Base-by-base conservation (phyloP, 2,113 vertebrate genomes). In the Pteronura brasiliensis region DNA sequence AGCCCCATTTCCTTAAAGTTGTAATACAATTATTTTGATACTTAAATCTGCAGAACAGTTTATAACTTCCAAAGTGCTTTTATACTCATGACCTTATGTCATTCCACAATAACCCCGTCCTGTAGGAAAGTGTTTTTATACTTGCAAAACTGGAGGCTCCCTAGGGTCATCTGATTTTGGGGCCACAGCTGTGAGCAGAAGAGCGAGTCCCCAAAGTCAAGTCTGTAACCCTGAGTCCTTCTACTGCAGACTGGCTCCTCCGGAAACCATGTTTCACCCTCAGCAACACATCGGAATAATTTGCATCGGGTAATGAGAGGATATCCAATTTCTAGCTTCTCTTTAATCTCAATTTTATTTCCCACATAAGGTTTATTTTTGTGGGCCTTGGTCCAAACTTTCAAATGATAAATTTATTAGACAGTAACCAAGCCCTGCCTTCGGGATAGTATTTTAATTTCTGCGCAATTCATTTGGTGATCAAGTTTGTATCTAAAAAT, bases 371-470 rank as follows among this genome's bases (percentile, higher is more conserved):
- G 44, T 72, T 92, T 71, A 42, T 80, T 84, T 83, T 95, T 61
- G 25, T 83, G 77, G 52, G 42, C 13, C 7, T 90, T 74, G 34
- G 77, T 25, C 20, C 13, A 96, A 88, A 96, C 17, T 88, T 88
- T 88, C 63, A 95, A 88, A 2, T 93, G 74, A 96, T 42, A 59
- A 95, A 77, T 52, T 91, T 93, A 96, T 87, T 95, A 91, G 76
- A 90, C 94, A 86, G 4, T 29, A 94, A 93, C 79, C 61, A 82
- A 86, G 42, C 1, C 5, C 49, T 91, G 36, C 17, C 55, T 90
- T 95, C 49, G 52, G 39, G 61, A 34, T 39, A 92, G 44, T 52
- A 91, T 79, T 93, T 87, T 84, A 61, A 36, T 86, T 95, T 96
- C 47, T 55, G 52, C 27, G 42, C 39, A 93, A 90, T 93, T 92